phyloP scores from a whole-genome alignment of 2,888 invertebrate genomes.

The Linyphia triangularis region DNA sequence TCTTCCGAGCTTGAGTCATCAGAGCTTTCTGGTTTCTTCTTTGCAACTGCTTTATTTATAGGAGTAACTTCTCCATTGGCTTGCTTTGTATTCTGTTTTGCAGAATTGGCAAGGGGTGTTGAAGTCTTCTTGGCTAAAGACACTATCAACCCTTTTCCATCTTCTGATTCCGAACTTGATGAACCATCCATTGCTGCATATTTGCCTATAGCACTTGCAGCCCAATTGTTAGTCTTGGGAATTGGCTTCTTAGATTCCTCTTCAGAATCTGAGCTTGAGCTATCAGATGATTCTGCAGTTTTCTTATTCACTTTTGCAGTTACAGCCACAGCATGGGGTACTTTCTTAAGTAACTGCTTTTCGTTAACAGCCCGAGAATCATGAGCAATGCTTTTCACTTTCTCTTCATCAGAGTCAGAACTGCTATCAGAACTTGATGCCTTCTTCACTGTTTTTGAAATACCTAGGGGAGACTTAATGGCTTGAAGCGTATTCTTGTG shows the following conservation, averaged over 20 bases:
- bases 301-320: neutral
- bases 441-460: conserved; percentile 51
- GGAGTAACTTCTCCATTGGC: neutral
- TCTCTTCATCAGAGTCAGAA: conserved; percentile 38
- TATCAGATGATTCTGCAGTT: conserved; percentile 4
- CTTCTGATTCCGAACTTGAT: conserved; percentile 61
- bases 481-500: neutral
- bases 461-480: neutral
- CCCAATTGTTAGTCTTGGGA: neutral
- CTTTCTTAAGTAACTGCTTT: neutral
- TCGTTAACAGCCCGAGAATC: neutral
- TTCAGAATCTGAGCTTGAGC: conserved; percentile 64
- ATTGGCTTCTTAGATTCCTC: neutral
- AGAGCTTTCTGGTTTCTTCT: conserved; percentile 25
- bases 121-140: conserved; percentile 51
- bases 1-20: conserved; percentile 61
- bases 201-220: conserved; percentile 28
- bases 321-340: conserved; percentile 55
- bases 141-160: conserved; percentile 36
- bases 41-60: neutral
- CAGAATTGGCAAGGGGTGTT: neutral
- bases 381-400: neutral
- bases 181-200: conserved; percentile 25
- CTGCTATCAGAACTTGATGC: conserved; percentile 52
- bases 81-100: neutral